Evolutionary conservation across 2,888 invertebrate species (phyloP).

Genomic region (Zhuqinia jingwanae): DNA sequence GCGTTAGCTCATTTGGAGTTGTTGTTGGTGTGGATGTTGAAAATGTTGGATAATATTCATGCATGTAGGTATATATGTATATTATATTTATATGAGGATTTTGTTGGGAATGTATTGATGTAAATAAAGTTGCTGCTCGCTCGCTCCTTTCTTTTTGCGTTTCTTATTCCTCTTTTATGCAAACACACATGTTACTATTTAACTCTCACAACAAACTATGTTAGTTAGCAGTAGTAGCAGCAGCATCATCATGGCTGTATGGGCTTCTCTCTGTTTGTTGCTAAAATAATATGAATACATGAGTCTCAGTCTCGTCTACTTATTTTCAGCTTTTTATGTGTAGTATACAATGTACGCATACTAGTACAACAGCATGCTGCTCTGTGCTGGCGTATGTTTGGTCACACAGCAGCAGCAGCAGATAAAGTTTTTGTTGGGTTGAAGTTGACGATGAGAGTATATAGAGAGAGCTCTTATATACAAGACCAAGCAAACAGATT

Average conservation of each 20-base stretch:
- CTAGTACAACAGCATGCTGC: no score
- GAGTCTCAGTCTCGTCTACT: no score
- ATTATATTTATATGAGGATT: neutral
- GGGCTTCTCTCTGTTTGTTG: no score
- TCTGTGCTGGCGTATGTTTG: neutral
- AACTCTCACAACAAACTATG: neutral
- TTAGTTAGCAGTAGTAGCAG: no score
- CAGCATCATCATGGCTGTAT: no score
- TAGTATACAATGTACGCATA: no score
- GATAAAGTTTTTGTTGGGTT: slow-evolving; percentile 33
- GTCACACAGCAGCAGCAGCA: neutral
- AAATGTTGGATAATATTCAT: neutral
- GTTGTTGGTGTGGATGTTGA: neutral
- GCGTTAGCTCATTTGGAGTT: slow-evolving; percentile 9
- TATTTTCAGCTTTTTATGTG: neutral
- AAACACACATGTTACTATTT: slow-evolving; percentile 13
- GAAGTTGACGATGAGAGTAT: slow-evolving; percentile 10
- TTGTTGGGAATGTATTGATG: neutral
- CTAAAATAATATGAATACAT: no score
- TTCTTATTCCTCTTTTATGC: neutral
- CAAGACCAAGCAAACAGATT: neutral
- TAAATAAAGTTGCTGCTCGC: slow-evolving; percentile 39
- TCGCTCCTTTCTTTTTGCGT: neutral
- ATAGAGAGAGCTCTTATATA: slow-evolving; percentile 32
- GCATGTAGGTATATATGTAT: neutral